Conservation (phyloP, 2,113 vertebrate genomes). For the Ceratotherium simum region DNA sequence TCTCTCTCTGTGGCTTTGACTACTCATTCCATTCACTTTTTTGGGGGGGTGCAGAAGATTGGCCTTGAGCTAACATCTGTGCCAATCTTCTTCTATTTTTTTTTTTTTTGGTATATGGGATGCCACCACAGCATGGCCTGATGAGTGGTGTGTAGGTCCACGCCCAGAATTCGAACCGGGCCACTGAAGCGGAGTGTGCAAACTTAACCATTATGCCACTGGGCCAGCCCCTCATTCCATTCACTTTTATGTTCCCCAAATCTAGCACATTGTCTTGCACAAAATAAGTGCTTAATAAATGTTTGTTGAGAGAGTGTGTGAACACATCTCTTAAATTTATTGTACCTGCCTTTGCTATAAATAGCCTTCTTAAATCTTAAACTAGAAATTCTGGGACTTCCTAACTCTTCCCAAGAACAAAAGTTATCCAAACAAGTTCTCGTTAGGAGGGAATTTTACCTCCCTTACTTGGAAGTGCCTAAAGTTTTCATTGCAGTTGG, state of each 20-base stretch:
- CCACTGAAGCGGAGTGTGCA: too few species aligned
- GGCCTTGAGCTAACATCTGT: too few species aligned
- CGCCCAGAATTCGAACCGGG: too few species aligned
- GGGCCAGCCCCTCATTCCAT: background rate
- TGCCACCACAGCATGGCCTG: too few species aligned
- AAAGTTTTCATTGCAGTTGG: background rate
- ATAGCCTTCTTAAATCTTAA: slow-evolving; percentile 12
- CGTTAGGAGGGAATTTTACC: slow-evolving; percentile 21
- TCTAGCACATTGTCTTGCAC: background rate
- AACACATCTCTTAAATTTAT: background rate
- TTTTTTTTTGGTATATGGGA: too few species aligned
- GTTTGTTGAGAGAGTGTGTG: background rate
- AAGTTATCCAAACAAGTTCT: slow-evolving; percentile 59
- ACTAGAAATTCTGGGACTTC: slow-evolving; percentile 60
- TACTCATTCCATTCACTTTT: background rate
- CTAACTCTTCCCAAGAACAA: slow-evolving; percentile 23
- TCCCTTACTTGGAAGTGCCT: slow-evolving; percentile 45
- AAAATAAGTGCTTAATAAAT: background rate
- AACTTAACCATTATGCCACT: too few species aligned
- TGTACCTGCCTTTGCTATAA: background rate
- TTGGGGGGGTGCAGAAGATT: too few species aligned
- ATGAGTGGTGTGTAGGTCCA: too few species aligned
- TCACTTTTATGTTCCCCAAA: background rate
- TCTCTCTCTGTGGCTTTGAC: background rate
- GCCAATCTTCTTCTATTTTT: too few species aligned